Base-by-base conservation (phyloP, 2,113 vertebrate species). In the Sigmodon hispidus region DNA sequence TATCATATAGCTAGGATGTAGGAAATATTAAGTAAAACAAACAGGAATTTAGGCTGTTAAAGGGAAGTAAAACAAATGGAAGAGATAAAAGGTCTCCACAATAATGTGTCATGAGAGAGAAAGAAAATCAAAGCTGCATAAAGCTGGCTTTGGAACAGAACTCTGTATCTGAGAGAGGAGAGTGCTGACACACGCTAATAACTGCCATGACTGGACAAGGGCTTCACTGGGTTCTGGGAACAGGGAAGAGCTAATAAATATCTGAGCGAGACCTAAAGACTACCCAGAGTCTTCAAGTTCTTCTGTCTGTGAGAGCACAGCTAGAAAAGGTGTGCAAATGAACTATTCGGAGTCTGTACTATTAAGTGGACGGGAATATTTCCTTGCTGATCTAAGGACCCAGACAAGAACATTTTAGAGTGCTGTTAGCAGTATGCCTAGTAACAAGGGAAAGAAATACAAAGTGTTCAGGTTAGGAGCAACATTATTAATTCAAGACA, bases 401-500 rank as follows among this genome's bases (percentile, higher is more conserved):
- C 7, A 89, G 34, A 81, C 6, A 88, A 87, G 88, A 61, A 34
- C 73, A 65, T 87, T 91, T 26, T 73, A 80, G 43, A 93, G 36
- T 94, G 76, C 43, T 76, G 45, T 69, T 86, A 72, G 43, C 70
- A 52, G 34, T 63, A 80, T 16, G 83, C 36, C 24, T 65, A 86
- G 63, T 55, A 94, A 84, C 34, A 84, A 83, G 7, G 12, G 22
- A 89, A n/a, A 1, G 55, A 96, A 94, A 43, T 69, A 92, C 26
- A 93, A 91, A 90, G 89, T 70, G 69, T 48, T 45, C 11, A 81
- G 67, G 92, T 94, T 48, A 90, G 52, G 73, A 67, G 65, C 86
- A 52, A 90, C 24, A 85, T 88, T 81, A 93, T 5, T 69, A 93
- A 93, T 50, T 91, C 84, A 94, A 92, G 69, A 88, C 52, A 93